phyloP scores from a whole-genome alignment of 92 coral and sea anemone species.

The Micromussa lordhowensis region DNA sequence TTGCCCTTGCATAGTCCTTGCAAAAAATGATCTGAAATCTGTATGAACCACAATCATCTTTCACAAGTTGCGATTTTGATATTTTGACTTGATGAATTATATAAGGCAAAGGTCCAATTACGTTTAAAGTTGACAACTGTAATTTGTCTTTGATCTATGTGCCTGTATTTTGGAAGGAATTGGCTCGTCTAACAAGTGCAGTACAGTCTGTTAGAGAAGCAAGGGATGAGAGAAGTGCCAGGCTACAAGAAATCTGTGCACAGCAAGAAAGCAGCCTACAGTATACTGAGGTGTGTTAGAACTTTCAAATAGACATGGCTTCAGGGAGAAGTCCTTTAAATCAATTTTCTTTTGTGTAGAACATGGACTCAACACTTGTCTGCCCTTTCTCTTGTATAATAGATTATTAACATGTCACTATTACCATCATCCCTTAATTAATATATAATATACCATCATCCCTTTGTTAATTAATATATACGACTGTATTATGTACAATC shows the following conservation, averaged over 20 bases:
- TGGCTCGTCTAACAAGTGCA: slow-evolving; percentile 74
- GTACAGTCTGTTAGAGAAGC: slow-evolving; percentile 75
- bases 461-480: no score
- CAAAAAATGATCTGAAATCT: no score
- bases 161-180: slow-evolving; percentile 63
- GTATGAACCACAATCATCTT: no score
- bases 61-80: no score
- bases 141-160: not conserved
- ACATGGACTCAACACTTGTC: not conserved
- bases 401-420: no score
- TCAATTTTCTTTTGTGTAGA: not conserved
- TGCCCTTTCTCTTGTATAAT: no score
- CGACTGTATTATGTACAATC: no score
- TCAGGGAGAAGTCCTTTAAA: not conserved
- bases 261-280: slow-evolving; percentile 71
- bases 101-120: no score
- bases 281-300: slow-evolving; percentile 65
- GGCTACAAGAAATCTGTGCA: slow-evolving; percentile 70
- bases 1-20: no score
- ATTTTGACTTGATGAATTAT: no score
- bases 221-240: slow-evolving; percentile 74
- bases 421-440: no score
- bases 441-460: no score
- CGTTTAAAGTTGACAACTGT: not conserved
- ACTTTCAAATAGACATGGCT: not conserved